Conservation (phyloP, 2,113 vertebrate genomes). For the Antennarius striatus region DNA sequence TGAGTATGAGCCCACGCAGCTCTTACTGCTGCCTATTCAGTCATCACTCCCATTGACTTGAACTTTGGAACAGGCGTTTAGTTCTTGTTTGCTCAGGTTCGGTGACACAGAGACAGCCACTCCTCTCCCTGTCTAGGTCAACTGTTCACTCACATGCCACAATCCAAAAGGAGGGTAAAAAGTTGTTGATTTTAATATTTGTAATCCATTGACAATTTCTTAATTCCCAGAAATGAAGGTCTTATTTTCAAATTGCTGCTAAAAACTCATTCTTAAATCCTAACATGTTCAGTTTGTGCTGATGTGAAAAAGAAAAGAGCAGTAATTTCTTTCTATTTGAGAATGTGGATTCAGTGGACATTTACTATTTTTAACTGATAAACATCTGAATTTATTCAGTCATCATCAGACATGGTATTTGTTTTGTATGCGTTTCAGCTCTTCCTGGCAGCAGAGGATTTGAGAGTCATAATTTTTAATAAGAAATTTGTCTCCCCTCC, state of each 20-base stretch:
- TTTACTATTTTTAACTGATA: background rate
- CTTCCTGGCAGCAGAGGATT: background rate
- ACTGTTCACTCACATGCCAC: background rate
- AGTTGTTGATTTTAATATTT: no score
- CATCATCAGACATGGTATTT: no score
- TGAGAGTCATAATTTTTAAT: background rate
- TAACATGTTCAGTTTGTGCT: background rate
- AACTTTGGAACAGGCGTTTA: slow-evolving; percentile 48
- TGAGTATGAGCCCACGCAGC: background rate
- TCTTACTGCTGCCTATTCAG: background rate
- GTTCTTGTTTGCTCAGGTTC: slow-evolving; percentile 55
- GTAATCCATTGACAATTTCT: no score
- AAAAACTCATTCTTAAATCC: background rate
- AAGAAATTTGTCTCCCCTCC: background rate
- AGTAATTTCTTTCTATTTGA: background rate
- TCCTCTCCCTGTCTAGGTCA: slow-evolving; percentile 17
- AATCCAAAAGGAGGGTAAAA: no score
- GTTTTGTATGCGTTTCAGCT: background rate
- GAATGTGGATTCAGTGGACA: background rate
- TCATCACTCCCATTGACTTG: slow-evolving; percentile 1
- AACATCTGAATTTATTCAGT: background rate
- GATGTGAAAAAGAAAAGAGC: background rate
- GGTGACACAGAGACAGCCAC: slow-evolving; percentile 33
- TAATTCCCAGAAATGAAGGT: background rate
- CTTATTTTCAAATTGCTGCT: background rate